Percentiles rank a stretch among this genome's conserved stretches.
phyloP scores from a whole-genome alignment of 30 jellyfish, hydroid and myxozoan species.

The Hydractinia echinata region DNA sequence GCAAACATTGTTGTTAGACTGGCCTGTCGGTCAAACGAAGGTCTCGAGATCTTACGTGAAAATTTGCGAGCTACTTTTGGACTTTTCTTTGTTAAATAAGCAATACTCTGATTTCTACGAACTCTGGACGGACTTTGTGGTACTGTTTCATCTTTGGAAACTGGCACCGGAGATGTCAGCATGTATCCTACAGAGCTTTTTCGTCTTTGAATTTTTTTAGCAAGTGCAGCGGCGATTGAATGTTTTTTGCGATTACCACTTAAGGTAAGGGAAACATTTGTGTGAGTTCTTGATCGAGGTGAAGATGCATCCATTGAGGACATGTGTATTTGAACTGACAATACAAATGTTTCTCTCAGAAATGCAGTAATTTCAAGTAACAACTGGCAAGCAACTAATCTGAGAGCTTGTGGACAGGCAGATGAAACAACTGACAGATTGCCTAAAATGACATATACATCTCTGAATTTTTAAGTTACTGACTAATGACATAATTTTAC shows the following conservation, averaged over 20 bases:
- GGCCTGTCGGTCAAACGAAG: constrained; percentile 28
- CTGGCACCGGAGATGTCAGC: not conserved
- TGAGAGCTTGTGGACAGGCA: constrained; percentile 63
- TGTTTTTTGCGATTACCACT: constrained; percentile 19
- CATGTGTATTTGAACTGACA: not conserved
- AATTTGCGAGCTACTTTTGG: constrained; percentile 29
- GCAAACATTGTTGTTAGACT: constrained; percentile 1
- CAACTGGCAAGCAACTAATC: constrained; percentile 72
- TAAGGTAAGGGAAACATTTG: not conserved
- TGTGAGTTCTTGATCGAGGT: constrained; percentile 27
- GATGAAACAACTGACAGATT: constrained; percentile 47
- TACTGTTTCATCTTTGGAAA: not conserved
- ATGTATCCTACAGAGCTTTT: constrained; percentile 31
- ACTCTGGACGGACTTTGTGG: constrained; percentile 11
- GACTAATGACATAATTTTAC: not conserved
- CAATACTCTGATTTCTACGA: not conserved
- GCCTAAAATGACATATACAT: constrained; percentile 38
- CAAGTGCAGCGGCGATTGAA: constrained; percentile 19
- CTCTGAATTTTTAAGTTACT: not conserved
- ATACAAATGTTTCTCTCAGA: constrained; percentile 65
- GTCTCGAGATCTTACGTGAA: constrained; percentile 31
- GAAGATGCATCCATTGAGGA: not conserved
- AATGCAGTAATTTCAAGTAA: constrained; percentile 75
- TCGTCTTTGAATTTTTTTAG: constrained; percentile 36
- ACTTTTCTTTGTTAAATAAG: constrained; percentile 4